These are phyloP conservation scores for Myotis vivesi DNA, from an alignment of 2,797 vertebrate genomes.

Conservation along the genomic window DNA sequence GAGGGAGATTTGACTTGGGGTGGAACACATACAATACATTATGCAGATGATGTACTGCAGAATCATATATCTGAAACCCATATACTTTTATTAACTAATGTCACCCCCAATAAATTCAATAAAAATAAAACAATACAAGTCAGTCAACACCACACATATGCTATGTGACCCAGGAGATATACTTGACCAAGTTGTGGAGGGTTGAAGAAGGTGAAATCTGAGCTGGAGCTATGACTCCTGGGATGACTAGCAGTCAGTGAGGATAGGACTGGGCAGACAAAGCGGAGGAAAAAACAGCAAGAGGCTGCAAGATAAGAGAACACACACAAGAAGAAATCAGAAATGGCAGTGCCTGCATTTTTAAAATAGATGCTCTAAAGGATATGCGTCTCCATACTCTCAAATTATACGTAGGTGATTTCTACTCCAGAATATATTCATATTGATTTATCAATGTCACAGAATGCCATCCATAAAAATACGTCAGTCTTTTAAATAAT, in stretches of 20 bases:
- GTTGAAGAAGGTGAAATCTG: background rate
- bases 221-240: background rate
- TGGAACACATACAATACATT: background rate
- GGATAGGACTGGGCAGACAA: background rate
- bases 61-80: background rate
- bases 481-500: conserved; percentile 4
- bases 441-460: background rate
- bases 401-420: background rate
- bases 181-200: background rate
- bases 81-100: background rate
- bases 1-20: background rate
- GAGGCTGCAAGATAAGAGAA: background rate
- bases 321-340: background rate
- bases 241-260: background rate
- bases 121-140: background rate
- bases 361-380: background rate
- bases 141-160: background rate
- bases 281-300: background rate
- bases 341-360: background rate
- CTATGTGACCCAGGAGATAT: background rate
- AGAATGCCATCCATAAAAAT: conserved; percentile 15
- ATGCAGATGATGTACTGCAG: background rate
- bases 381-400: background rate
- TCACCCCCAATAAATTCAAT: background rate
- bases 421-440: background rate